Evolutionary conservation across 2,113 vertebrate species (phyloP), one percentile per base, ranked within the genome.

Genomic region (Nannobrachium achirus): DNA sequence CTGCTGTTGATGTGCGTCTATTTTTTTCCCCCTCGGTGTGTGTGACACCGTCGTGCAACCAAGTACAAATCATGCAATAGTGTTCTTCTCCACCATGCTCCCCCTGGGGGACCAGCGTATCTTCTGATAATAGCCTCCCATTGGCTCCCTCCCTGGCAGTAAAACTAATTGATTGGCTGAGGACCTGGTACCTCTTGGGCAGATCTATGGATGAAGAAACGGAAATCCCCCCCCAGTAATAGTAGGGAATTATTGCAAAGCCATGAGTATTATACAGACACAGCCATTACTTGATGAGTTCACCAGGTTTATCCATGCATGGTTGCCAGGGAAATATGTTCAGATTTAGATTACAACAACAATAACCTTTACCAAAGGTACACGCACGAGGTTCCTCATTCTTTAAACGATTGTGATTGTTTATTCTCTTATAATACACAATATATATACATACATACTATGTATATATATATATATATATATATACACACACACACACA

Each of bases 81-180:
- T 33, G 25, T 33, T 56, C n/a, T 11, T 75, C 18, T 51, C 58
- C 10, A 33, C 56, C 55, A 8, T 0, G 0, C 71, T 78, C 76
- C 51, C 25, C 16, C 62, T 52, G 75, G 42, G 75, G 42, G 62
- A 76, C 53, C 1, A 16, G 62, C 45, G 67, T 50, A 49, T 71
- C 49, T 71, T 71, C 56, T 62, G 33, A 48, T 78, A 75, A 79
- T 75, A 71, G 52, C 72, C 72, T 61, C 65, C 57, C 38, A 79
- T 59, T 76, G 25, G 33, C 59, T 71, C 40, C 16, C 73, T 79
- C 51, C 56, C 41, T 20, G 40, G 49, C 75, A 6, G 15, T 86
- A 71, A 62, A 16, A 69, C 33, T 85, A 81, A 88, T 79, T 86
- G 71, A 85, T 85, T 82, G 58, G 58, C 56, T 61, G 18, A 67